These are phyloP conservation scores for Julus scanicus DNA, from an alignment of 2,888 invertebrate genomes.

Conservation along the genomic window DNA sequence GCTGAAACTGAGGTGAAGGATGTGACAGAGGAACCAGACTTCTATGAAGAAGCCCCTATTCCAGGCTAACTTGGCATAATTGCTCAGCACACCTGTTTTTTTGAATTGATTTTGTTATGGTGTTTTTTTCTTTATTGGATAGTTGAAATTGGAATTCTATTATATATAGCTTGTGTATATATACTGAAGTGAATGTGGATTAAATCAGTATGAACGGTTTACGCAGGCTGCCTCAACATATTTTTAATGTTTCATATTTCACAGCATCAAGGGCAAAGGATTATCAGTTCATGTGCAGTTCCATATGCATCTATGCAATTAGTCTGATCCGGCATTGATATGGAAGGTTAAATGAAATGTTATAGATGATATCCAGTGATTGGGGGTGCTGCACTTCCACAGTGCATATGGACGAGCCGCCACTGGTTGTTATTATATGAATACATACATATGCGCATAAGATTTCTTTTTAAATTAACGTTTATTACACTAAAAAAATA, in stretches of 20 bases:
- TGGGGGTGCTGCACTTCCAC: no score
- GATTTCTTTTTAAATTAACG: no score
- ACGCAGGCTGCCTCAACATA: not conserved
- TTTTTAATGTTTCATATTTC: not conserved
- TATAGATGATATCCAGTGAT: no score
- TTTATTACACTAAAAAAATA: no score
- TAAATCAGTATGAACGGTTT: slow-evolving; percentile 25
- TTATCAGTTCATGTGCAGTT: no score
- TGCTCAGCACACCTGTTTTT: not conserved
- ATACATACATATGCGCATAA: no score
- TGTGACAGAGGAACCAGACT: slow-evolving; percentile 90
- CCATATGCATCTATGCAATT: no score
- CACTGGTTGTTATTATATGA: no score
- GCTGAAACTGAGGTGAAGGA: slow-evolving; percentile 76
- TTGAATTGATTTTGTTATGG: slow-evolving; percentile 23
- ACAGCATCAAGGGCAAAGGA: no score
- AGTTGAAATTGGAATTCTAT: slow-evolving; percentile 33
- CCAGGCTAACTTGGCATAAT: slow-evolving; percentile 63
- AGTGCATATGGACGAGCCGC: no score
- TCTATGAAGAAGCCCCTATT: slow-evolving; percentile 86
- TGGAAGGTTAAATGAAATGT: no score
- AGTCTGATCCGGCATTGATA: no score
- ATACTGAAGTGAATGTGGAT: slow-evolving; percentile 15
- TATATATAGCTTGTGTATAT: not conserved
- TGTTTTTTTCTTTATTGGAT: slow-evolving; percentile 10